These are phyloP conservation scores for Azemiops feae DNA, from an alignment of 2,113 vertebrate species.

Conservation along the genomic window DNA sequence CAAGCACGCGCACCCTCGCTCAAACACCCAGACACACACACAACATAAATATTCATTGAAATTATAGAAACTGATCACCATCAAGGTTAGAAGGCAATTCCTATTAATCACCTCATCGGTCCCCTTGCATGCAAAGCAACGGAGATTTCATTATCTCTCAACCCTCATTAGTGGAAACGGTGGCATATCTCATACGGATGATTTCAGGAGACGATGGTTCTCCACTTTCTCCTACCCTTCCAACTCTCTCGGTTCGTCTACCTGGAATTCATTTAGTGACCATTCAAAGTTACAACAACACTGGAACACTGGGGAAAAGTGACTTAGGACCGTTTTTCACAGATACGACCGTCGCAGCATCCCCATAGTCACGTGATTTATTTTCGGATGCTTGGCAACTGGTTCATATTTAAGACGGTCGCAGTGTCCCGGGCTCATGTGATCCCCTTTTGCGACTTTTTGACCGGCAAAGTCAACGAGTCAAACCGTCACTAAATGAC, in stretches of 20 bases:
- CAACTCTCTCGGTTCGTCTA: not conserved
- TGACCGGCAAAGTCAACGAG: not conserved
- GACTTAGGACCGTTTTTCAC: not conserved
- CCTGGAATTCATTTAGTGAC: not conserved
- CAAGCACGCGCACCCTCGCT: not conserved
- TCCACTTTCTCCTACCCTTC: accelerated
- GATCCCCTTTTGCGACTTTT: too few species aligned
- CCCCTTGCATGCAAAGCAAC: not conserved
- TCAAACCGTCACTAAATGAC: not conserved
- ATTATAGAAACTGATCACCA: constrained; percentile 51
- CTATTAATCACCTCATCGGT: constrained; percentile 20
- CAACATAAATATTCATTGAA: constrained; percentile 61
- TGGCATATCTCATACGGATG: not conserved
- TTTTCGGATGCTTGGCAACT: too few species aligned
- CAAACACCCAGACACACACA: not conserved
- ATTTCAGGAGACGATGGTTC: not conserved
- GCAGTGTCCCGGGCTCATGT: accelerated
- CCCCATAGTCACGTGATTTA: too few species aligned
- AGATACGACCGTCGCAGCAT: not conserved
- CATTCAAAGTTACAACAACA: not conserved
- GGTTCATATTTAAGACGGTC: too few species aligned
- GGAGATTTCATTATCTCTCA: constrained; percentile 36
- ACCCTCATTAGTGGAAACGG: not conserved
- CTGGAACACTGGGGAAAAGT: not conserved
- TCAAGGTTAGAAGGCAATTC: constrained; percentile 45